phyloP scores from a whole-genome alignment of 2,888 invertebrate genomes.

The Tenthredo notha region DNA sequence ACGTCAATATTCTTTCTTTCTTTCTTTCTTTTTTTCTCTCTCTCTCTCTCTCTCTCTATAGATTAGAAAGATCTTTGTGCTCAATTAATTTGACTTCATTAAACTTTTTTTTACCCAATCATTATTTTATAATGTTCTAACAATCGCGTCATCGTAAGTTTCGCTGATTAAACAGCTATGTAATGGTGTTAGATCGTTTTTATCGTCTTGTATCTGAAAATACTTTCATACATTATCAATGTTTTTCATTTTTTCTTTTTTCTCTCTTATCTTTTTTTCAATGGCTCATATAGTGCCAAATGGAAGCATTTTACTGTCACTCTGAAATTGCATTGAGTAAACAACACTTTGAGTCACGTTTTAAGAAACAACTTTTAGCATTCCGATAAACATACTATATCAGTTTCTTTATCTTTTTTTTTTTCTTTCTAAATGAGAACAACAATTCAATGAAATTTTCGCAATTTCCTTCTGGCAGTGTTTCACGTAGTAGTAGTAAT shows the following conservation, averaged over 20 bases:
- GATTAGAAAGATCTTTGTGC: background rate
- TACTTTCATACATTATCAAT: conserved; percentile 54
- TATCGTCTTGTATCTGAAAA: conserved; percentile 40
- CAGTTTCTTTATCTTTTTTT: conserved; percentile 50
- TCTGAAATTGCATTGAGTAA: conserved; percentile 62
- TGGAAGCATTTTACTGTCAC: conserved; percentile 71
- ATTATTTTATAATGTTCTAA: background rate
- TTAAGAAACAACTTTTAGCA: conserved; percentile 38
- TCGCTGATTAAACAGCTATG: background rate
- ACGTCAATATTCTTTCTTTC: background rate
- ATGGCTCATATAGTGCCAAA: conserved; percentile 68
- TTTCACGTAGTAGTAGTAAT: conserved; percentile 51
- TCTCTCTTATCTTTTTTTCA: conserved; percentile 62
- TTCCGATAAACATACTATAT: conserved; percentile 49
- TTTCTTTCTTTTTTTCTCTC: background rate
- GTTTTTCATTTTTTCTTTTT: conserved; percentile 63
- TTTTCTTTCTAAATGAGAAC: conserved; percentile 46
- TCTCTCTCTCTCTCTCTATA: too few relatives aligned
- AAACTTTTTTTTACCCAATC: background rate
- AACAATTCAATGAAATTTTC: conserved; percentile 52
- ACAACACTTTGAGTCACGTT: conserved; percentile 48
- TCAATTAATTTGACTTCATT: background rate
- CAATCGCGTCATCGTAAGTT: background rate
- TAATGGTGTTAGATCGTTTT: background rate
- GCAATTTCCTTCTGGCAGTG: conserved; percentile 68